Percentiles rank a stretch among this genome's conserved stretches.
phyloP scores from a whole-genome alignment of 92 coral and sea anemone species.

The Plumapathes pennacea region DNA sequence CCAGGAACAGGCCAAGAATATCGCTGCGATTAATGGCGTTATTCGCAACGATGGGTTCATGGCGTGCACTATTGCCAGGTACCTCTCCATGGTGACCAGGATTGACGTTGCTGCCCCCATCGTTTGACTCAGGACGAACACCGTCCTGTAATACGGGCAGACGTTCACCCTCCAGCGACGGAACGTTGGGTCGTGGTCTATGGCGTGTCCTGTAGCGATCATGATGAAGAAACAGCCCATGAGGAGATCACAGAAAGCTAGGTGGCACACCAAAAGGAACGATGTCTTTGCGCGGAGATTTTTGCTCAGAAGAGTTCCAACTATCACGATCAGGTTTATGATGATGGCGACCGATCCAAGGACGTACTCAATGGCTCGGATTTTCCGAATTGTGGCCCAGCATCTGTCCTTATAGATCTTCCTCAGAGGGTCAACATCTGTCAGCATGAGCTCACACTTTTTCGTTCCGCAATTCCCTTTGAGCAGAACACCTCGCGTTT shows the following conservation, averaged over 20 bases:
- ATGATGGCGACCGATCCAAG: conserved; percentile 34
- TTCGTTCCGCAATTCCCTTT: conserved; percentile 26
- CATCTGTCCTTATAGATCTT: conserved; percentile 17
- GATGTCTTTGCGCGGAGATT: conserved; percentile 35
- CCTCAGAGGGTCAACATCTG: not conserved
- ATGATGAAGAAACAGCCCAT: conserved; percentile 39
- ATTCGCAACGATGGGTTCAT: conserved; percentile 46
- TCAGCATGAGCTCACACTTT: conserved; percentile 8
- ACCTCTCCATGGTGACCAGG: conserved; percentile 50
- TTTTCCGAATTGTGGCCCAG: conserved; percentile 20
- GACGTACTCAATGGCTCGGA: conserved; percentile 25
- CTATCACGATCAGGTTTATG: conserved; percentile 33
- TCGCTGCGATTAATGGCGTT: not conserved
- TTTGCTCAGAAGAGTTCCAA: conserved; percentile 9
- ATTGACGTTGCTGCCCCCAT: conserved; percentile 46
- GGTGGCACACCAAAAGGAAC: conserved; percentile 33
- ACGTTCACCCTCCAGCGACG: conserved; percentile 27
- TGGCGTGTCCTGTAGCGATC: conserved; percentile 43
- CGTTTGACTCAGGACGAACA: conserved; percentile 46
- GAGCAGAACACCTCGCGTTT: conserved; percentile 12
- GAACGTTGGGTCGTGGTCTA: conserved; percentile 8
- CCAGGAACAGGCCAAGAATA: conserved; percentile 10
- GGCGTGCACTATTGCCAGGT: conserved; percentile 47
- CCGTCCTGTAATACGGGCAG: conserved; percentile 45
- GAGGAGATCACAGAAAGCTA: conserved; percentile 52